phyloP scores from a whole-genome alignment of 2,797 vertebrate genomes.

The Eurystomus glaucurus region DNA sequence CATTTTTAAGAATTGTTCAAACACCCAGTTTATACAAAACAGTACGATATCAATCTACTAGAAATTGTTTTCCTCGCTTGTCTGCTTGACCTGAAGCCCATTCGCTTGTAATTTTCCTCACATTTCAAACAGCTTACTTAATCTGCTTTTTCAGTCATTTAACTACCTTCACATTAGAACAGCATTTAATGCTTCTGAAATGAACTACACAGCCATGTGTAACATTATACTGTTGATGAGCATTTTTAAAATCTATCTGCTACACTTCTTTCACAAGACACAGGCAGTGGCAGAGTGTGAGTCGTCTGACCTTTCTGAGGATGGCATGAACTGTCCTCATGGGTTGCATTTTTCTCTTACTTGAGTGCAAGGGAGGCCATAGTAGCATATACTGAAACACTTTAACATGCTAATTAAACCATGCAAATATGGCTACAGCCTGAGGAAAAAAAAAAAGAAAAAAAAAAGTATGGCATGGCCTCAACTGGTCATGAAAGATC shows the following conservation, averaged over 20 bases:
- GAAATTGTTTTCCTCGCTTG: conserved; percentile 22
- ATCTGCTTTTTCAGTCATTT: not conserved
- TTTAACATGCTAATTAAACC: not conserved
- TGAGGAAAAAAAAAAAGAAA: too few species aligned
- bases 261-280: not conserved
- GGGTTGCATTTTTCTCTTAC: not conserved
- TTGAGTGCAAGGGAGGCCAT: not conserved
- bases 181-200: not conserved
- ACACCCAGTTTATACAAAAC: conserved; percentile 5
- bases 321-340: not conserved
- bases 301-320: not conserved
- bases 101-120: conserved; percentile 28
- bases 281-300: not conserved
- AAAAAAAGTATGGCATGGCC: too few species aligned
- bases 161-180: not conserved
- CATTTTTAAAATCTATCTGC: not conserved
- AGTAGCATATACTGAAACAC: not conserved
- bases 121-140: conserved; percentile 37
- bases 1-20: conserved; percentile 55
- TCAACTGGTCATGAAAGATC: not conserved
- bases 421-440: not conserved
- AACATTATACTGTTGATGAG: not conserved
- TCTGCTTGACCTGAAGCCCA: conserved; percentile 15
- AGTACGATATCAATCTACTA: not conserved
- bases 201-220: not conserved